Conservation (phyloP, 2,113 vertebrate genomes). For the Tor tambroides region DNA sequence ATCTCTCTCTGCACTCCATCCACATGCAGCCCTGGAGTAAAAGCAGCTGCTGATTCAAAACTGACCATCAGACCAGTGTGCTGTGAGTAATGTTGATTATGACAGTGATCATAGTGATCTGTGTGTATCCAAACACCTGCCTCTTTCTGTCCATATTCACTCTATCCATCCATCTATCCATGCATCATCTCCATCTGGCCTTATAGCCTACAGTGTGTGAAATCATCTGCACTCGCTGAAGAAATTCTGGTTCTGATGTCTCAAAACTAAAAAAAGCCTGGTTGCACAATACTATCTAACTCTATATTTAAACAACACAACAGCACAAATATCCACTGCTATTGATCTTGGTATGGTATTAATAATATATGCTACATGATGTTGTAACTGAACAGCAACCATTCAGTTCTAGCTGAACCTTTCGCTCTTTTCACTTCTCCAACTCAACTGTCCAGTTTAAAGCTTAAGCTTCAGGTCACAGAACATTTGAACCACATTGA, state of each 20-base stretch:
- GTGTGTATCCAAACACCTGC: background rate
- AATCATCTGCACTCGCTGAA: background rate
- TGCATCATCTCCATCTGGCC: background rate
- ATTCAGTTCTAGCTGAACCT: background rate
- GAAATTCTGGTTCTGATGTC: background rate
- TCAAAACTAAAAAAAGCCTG: background rate
- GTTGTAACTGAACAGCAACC: background rate
- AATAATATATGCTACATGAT: background rate
- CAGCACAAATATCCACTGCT: background rate
- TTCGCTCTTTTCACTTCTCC: background rate
- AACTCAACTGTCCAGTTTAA: background rate
- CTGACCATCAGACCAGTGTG: background rate
- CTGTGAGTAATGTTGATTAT: background rate
- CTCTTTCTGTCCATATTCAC: background rate
- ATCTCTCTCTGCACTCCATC: slow-evolving; percentile 18
- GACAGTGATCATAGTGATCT: background rate
- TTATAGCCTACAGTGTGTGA: too few relatives aligned
- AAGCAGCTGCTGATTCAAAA: background rate
- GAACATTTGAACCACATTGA: slow-evolving; percentile 21
- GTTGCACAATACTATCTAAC: background rate
- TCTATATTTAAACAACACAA: background rate
- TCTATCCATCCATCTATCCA: too few relatives aligned
- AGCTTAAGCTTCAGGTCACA: slow-evolving; percentile 3
- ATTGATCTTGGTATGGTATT: background rate
- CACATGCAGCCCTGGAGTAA: slow-evolving; percentile 17